Evolutionary conservation across 2,797 vertebrate genomes (phyloP).

Genomic region (Spinus pinus): DNA sequence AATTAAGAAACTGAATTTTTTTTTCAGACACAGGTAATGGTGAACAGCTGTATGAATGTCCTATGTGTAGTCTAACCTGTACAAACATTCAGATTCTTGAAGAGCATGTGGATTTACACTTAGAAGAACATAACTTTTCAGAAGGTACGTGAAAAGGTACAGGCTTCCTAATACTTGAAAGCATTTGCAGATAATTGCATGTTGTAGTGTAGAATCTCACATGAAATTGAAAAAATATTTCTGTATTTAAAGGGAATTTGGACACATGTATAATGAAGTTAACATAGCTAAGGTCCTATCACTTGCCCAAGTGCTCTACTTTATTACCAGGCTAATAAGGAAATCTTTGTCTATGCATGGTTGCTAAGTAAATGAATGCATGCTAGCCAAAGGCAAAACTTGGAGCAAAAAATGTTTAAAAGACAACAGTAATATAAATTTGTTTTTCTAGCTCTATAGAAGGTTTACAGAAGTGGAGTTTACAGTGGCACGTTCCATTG

Average conservation of each 20-base stretch:
- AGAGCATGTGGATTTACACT: constrained; percentile 80
- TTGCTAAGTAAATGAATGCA: not conserved
- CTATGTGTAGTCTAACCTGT: constrained; percentile 84
- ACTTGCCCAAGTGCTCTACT: not conserved
- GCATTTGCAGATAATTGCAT: not conserved
- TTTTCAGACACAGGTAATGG: constrained; percentile 34
- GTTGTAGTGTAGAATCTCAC: not conserved
- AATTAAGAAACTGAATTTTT: not conserved
- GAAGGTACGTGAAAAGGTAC: constrained; percentile 67
- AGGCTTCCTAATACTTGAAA: not conserved
- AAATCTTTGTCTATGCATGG: not conserved
- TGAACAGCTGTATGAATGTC: constrained; percentile 79
- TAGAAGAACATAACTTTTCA: constrained; percentile 71
- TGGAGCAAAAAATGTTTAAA: not conserved
- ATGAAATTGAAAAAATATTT: not conserved
- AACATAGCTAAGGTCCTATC: not conserved
- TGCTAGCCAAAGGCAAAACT: not conserved
- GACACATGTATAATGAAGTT: not conserved
- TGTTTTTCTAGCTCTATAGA: not conserved
- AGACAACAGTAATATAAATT: not conserved
- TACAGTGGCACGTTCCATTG: not conserved
- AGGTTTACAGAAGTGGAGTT: not conserved
- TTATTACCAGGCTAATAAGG: not conserved
- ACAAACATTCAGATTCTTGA: constrained; percentile 71
- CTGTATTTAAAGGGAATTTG: not conserved